Percentiles rank a stretch among this genome's conserved stretches.
Conservation (phyloP, 2,888 invertebrate species). For the Microctonus brassicae region DNA sequence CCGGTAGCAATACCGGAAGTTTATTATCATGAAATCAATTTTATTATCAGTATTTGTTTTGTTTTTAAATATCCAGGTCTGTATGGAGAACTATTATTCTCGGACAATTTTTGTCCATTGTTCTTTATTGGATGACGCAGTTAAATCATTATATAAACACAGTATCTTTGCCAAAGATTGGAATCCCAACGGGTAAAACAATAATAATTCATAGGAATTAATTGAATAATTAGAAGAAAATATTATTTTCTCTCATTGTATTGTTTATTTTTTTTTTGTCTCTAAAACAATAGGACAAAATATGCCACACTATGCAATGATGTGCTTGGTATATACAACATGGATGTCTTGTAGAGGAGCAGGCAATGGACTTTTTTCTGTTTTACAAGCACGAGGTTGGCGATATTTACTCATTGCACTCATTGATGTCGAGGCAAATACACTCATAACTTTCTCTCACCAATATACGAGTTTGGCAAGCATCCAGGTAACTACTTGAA, state of each 20-base stretch:
- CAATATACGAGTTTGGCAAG: slow-evolving; percentile 80
- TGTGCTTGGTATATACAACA: slow-evolving; percentile 83
- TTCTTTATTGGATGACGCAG: slow-evolving; percentile 83
- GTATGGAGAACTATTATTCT: slow-evolving; percentile 81
- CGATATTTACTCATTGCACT: slow-evolving; percentile 82
- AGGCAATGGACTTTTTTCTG: slow-evolving; percentile 74
- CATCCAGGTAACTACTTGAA: slow-evolving; percentile 73
- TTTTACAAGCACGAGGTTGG: slow-evolving; percentile 81
- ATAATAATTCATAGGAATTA: neutral
- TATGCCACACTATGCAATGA: slow-evolving; percentile 82
- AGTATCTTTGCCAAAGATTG: slow-evolving; percentile 74
- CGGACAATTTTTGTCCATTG: slow-evolving; percentile 82
- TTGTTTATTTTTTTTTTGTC: neutral
- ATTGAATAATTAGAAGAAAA: neutral
- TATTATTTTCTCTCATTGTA: neutral
- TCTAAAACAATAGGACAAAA: slow-evolving; percentile 75
- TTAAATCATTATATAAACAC: slow-evolving; percentile 80
- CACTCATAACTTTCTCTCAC: slow-evolving; percentile 85
- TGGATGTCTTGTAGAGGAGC: slow-evolving; percentile 80
- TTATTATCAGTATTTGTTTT: neutral
- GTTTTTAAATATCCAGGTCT: slow-evolving; percentile 70
- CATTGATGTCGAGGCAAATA: slow-evolving; percentile 90
- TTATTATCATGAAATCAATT: too few relatives aligned
- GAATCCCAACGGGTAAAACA: slow-evolving; percentile 78
- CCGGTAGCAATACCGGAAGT: neutral